Conservation (phyloP, 2,888 invertebrate genomes). For the Pammene aurita region DNA sequence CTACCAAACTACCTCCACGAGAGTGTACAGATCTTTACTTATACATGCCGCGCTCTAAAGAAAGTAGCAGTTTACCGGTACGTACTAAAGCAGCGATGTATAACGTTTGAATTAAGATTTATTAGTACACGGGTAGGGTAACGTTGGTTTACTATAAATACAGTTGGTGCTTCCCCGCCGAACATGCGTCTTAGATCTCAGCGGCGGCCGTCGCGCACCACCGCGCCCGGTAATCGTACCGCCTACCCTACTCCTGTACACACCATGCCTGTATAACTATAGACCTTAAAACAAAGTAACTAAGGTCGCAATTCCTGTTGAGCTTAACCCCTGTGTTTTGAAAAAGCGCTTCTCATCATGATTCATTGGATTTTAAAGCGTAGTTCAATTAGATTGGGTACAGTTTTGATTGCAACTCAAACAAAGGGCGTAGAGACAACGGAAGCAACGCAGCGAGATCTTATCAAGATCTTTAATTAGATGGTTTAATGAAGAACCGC, state of each 20-base stretch:
- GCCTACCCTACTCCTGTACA: slow-evolving; percentile 62
- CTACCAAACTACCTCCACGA: slow-evolving; percentile 1
- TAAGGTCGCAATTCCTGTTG: neutral
- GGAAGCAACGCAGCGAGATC: slow-evolving; percentile 57
- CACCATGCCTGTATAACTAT: neutral
- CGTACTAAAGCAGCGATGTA: neutral
- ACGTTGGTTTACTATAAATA: slow-evolving; percentile 59
- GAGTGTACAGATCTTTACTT: neutral
- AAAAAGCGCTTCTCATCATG: slow-evolving; percentile 19
- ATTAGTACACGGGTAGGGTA: neutral
- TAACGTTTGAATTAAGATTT: neutral
- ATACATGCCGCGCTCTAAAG: neutral
- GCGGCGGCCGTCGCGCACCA: slow-evolving; percentile 79
- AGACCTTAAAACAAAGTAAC: slow-evolving; percentile 40
- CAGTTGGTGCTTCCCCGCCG: slow-evolving; percentile 53
- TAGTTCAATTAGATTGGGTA: slow-evolving; percentile 38
- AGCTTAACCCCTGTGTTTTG: neutral
- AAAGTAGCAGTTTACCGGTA: rapidly evolving
- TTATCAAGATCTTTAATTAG: slow-evolving; percentile 67
- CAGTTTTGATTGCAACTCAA: slow-evolving; percentile 33
- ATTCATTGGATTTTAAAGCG: slow-evolving; percentile 43
- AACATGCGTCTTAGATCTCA: slow-evolving; percentile 71
- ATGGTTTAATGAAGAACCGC: slow-evolving; percentile 73
- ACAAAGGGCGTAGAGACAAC: slow-evolving; percentile 66
- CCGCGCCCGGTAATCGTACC: slow-evolving; percentile 69